Conservation (phyloP, 2,888 invertebrate genomes). For the Anaspis maculata region DNA sequence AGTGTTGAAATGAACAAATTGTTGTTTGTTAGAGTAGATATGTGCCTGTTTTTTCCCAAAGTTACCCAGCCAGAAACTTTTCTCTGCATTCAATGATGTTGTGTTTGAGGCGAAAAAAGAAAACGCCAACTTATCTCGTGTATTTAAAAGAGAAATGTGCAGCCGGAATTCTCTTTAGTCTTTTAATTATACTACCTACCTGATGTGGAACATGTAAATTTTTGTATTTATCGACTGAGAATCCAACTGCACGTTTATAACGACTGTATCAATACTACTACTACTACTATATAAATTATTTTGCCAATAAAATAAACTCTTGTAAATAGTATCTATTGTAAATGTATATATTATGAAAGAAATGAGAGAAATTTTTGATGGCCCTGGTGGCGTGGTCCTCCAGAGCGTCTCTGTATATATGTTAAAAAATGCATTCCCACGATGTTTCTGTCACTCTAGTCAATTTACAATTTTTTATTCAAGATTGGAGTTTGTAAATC, state of each 20-base stretch:
- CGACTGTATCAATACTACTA: slow-evolving; percentile 11
- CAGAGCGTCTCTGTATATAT: slow-evolving; percentile 33
- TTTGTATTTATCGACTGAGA: slow-evolving; percentile 1
- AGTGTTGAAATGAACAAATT: slow-evolving; percentile 7
- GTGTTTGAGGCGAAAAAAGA: no score
- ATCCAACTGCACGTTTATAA: slow-evolving; percentile 10
- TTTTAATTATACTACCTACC: no score
- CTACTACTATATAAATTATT: slow-evolving; percentile 9
- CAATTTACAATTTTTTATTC: slow-evolving; percentile 22
- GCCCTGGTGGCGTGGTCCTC: no score
- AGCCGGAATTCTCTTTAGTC: no score
- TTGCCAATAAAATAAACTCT: slow-evolving; percentile 15
- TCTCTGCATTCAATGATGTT: no score
- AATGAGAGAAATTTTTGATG: no score
- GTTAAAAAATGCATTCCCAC: slow-evolving; percentile 37
- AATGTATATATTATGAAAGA: slow-evolving; percentile 26
- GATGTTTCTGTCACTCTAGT: slow-evolving; percentile 38
- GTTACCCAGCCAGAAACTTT: no score
- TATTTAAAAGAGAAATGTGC: no score
- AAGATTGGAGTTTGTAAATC: slow-evolving; percentile 7
- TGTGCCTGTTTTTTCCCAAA: slow-evolving; percentile 5
- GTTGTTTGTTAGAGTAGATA: slow-evolving; percentile 11
- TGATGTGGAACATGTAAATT: no score
- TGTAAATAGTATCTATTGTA: slow-evolving; percentile 16
- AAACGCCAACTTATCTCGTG: no score